Base-by-base conservation (phyloP, 1,140 invertebrate genomes). In the Ceratosolen solmsi region DNA sequence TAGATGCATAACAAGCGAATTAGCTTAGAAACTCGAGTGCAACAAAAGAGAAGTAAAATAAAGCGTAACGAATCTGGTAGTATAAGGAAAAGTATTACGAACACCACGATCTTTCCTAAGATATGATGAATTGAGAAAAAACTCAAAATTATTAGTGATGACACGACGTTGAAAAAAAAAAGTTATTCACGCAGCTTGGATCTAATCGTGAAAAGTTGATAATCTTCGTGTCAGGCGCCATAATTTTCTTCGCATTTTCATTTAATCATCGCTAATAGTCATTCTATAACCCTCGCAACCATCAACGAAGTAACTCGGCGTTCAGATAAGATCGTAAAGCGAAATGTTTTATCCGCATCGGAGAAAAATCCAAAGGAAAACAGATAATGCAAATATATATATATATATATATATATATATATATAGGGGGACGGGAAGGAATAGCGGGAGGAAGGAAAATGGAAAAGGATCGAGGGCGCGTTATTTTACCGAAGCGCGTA, bases 231-330 rank as follows among this genome's bases (percentile, higher is more conserved):
- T n/a, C 20, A 25, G 17, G 15, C 54, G 11, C 25, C 4, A 60
- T 30, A 60, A 27, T 60, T 27, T 60, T 60, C 5, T 27, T 60
- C 25, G 25, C 25, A 60, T 5, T 60, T 60, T 56, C 15, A 22
- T 56, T 56, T 46, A 56, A 15, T 56, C n/a, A 56, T 56, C n/a
- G n/a, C 7, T 71, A 46, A 71, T 71, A 46, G 41, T 46, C 41
- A 13, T 46, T 13, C 41, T 46, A 5, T 13, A 13, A 5, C 41
- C 41, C 41, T 5, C 41, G 5, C 41, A 5, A 13, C 41, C 41
- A 5, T 46, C 41, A 5, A 5, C 41, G 41, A 5, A 5, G 5
- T 13, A 13, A 5, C 41, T 46, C 41, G 41, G 5, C 41, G 41
- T 46, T 13, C 41, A 11, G n/a, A 13, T 13, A 17, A 60, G 58